Evolutionary conservation across 2,888 invertebrate genomes (phyloP), one percentile per base, ranked within the genome.

Genomic region (Salticus scenicus): DNA sequence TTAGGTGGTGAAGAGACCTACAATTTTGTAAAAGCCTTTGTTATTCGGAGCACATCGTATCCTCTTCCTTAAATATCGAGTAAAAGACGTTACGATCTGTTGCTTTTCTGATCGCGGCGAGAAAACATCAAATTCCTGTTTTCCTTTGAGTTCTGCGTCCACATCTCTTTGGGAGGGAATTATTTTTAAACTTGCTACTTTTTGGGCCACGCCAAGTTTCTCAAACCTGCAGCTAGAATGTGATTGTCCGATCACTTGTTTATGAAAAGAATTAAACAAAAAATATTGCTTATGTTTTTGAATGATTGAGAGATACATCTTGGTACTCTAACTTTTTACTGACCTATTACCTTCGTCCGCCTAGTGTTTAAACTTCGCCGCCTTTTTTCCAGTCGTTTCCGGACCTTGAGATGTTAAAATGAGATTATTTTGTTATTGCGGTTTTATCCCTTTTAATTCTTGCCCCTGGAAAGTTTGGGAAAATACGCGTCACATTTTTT

Each of bases 21-120:
- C n/a, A n/a, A n/a, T n/a, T n/a, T n/a, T n/a, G n/a, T 24, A 5
- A 24, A 17, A 57, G 24, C 33, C 8, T 33, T 67, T 33, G 67
- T 10, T 37, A 83, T 77, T 77, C 83, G 77, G 83, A 83, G 83
- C 83, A 71, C 64, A 83, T 77, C 83, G 33, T 63, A 64, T 76
- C 75, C 71, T 76, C 63, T n/a, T 51, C 42, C 20, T 27, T 30
- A 37, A 71, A 70, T 17, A 17, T 74, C 63, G 41, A 37, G 51
- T 27, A 42, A 72, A 57, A 73, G 33, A 41, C 20, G 74, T 41
- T 64, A 64, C 63, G 63, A 37, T 30, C 73, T 66, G 33, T 66
- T 80, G 27, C 31, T 51, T 63, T n/a, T 2, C 51, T 30, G 57
- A 77, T 69, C 31, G 47, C 47, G 12, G 33, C 24, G 24, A 69